Base-by-base conservation (phyloP, 2,888 invertebrate genomes). In the Hypercompe scribonia region DNA sequence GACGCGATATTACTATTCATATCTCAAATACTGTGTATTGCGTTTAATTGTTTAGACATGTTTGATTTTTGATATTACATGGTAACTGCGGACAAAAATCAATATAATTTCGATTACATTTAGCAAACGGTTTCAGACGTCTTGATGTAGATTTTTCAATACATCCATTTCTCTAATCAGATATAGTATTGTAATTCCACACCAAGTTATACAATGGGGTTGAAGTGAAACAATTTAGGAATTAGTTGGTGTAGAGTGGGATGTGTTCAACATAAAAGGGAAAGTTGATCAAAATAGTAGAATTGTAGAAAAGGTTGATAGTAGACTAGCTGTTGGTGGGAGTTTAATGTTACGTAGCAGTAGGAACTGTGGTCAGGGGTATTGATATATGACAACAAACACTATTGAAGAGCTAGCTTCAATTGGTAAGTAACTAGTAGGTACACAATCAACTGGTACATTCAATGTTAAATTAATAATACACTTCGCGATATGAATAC, bases 381-480 rank as follows among this genome's bases (percentile, higher is more conserved):
- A 4, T 3, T 3, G 39, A 8, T 36, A 36, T 36, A 36, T 36
- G 36, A 36, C 36, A 8, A 36, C 8, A 11, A 31, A 21, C 28
- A 21, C 63, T 63, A 31, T 10, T 64, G 24, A 33, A 13, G 18
- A 61, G 7, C 28, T 3, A 28, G 3, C 28, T 31, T 31, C 58
- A n/a, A n/a, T n/a, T n/a, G n/a, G n/a, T n/a, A n/a, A n/a, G n/a
- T n/a, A 91, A 88, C 87, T 88, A 78, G 90, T 54, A 24, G 50
- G 50, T 85, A 87, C 90, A 91, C 90, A 91, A 84, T 72, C 91
- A 85, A 85, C 90, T 77, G 85, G 90, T 91, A 80, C 78, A 72
- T 77, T 86, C 86, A 84, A 86, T 90, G 86, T 90, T 88, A 89
- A 83, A 88, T 81, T 80, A 83, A 84, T 84, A 82, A 80, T 64